Percentiles rank a stretch among this genome's conserved stretches.
Conservation (phyloP, 2,797 vertebrate species). For the Neostethus bicornis region DNA sequence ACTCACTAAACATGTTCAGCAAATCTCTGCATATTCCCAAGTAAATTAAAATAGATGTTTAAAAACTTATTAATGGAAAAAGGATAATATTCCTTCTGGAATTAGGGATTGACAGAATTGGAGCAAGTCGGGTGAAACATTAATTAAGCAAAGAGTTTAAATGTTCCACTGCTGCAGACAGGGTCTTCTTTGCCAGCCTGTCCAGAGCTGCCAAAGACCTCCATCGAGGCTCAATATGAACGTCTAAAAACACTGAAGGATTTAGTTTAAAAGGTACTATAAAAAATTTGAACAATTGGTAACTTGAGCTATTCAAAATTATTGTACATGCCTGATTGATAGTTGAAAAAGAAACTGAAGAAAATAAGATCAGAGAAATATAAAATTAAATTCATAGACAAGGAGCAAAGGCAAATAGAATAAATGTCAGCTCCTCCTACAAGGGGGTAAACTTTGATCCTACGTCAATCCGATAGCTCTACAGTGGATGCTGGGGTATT, state of each 20-base stretch:
- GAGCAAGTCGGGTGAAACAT: slow-evolving; percentile 75
- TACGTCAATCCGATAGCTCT: slow-evolving; percentile 42
- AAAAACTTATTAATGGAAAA: slow-evolving; percentile 74
- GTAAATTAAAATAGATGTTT: slow-evolving; percentile 71
- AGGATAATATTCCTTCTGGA: slow-evolving; percentile 77
- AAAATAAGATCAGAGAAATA: slow-evolving; percentile 54
- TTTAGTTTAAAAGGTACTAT: too few species aligned
- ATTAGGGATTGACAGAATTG: slow-evolving; percentile 77
- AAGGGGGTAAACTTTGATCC: slow-evolving; percentile 54
- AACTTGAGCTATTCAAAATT: too few species aligned
- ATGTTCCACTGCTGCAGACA: slow-evolving; percentile 41
- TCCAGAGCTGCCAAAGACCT: slow-evolving; percentile 35
- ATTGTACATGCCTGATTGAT: too few species aligned
- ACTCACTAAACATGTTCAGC: slow-evolving; percentile 67
- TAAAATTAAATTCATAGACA: slow-evolving; percentile 62
- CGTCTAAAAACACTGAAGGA: slow-evolving; percentile 19
- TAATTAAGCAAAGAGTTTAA: slow-evolving; percentile 75
- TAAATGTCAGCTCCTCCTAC: slow-evolving; percentile 72
- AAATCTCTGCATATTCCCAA: slow-evolving; percentile 63
- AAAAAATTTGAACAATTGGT: too few species aligned
- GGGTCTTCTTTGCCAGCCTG: slow-evolving; percentile 28
- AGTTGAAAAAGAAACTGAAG: too few species aligned
- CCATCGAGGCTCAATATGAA: slow-evolving; percentile 18
- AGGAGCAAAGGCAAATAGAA: slow-evolving; percentile 67
- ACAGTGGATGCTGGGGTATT: slow-evolving; percentile 29